These are phyloP conservation scores for Paralichthys olivaceus DNA, from an alignment of 2,113 vertebrate species.

Conservation along the genomic window DNA sequence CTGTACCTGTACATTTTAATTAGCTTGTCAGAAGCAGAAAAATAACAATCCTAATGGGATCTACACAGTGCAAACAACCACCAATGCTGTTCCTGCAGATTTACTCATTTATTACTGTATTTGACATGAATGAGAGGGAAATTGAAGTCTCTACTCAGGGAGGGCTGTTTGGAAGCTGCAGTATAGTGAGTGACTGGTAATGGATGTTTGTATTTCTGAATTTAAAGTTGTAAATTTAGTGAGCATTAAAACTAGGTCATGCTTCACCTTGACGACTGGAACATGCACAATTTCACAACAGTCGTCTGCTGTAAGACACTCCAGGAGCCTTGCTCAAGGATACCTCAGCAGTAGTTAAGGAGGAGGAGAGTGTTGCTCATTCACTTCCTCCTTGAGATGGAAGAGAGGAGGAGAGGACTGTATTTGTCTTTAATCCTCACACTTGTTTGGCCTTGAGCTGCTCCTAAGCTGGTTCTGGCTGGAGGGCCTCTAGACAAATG, in stretches of 20 bases:
- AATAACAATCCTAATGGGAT: slow-evolving; percentile 61
- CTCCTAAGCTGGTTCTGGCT: slow-evolving; percentile 71
- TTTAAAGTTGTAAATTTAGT: slow-evolving; percentile 1
- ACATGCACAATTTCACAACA: slow-evolving; percentile 28
- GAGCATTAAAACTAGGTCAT: neutral
- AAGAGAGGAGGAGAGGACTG: slow-evolving; percentile 51
- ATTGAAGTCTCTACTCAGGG: slow-evolving; percentile 11
- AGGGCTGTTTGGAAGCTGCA: neutral
- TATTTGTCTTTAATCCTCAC: slow-evolving; percentile 73
- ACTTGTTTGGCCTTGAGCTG: slow-evolving; percentile 79
- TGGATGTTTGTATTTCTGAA: neutral
- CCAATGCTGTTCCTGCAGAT: slow-evolving; percentile 47
- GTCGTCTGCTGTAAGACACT: neutral
- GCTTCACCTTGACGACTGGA: slow-evolving; percentile 21
- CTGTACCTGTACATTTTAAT: slow-evolving; percentile 79
- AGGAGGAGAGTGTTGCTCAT: slow-evolving; percentile 48
- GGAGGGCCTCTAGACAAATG: slow-evolving; percentile 67
- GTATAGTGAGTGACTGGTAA: neutral
- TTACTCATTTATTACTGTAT: slow-evolving; percentile 36
- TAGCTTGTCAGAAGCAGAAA: slow-evolving; percentile 72
- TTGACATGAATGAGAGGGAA: slow-evolving; percentile 37
- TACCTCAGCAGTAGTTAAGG: slow-evolving; percentile 59
- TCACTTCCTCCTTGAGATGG: slow-evolving; percentile 52
- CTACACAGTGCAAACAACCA: slow-evolving; percentile 58
- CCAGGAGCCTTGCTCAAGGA: slow-evolving; percentile 62